Base-by-base conservation (phyloP, 2,113 vertebrate genomes). In the Sphaerodactylus townsendi region DNA sequence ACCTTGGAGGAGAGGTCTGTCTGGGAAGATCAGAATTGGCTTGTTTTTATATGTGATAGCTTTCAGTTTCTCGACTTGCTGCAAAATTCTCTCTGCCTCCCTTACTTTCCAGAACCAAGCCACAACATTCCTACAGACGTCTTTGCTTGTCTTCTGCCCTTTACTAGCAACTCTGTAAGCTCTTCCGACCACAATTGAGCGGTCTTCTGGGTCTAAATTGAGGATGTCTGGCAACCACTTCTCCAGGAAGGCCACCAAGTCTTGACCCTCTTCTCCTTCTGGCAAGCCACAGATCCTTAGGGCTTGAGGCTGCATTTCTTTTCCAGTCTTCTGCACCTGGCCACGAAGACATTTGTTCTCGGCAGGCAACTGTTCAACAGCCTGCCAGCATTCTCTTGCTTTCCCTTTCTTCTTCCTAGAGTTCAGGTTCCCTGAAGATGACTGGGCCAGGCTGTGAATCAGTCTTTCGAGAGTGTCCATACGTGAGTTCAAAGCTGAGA, bases 61-160 rank as follows among this genome's bases (percentile, higher is more conserved):
- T 85, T 81, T 83, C 56, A 89, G 64, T 69, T 81, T 81, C 73
- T 78, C 83, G 48, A 41, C 82, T 76, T 83, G 73, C 81, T 76
- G 76, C 48, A 86, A 71, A 66, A 64, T 81, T 74, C 53, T 74
- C 30, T 64, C n/a, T 66, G 74, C 77, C 68, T 68, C 53, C 21
- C 56, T 53, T 4, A 0, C 6, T 4, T 78, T 69, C 13, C 25
- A 68, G 50, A 53, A 17, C 0, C 6, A 84, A 83, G 44, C 70
- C 68, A 28, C 21, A 4, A 48, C 1, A 1, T 7, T 10, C 46
- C 80, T 73, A 70, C 1, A 1, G 25, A 3, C 41, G 5, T 74
- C 59, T 10, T 35, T 44, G 37, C 59, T 79, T 66, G 9, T 5
- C 41, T n/a, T 50, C 70, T 82, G 48, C 70, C 28, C n/a, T 62